These are phyloP conservation scores for Thymelicus sylvestris DNA, from an alignment of 2,888 invertebrate genomes.

Conservation along the genomic window DNA sequence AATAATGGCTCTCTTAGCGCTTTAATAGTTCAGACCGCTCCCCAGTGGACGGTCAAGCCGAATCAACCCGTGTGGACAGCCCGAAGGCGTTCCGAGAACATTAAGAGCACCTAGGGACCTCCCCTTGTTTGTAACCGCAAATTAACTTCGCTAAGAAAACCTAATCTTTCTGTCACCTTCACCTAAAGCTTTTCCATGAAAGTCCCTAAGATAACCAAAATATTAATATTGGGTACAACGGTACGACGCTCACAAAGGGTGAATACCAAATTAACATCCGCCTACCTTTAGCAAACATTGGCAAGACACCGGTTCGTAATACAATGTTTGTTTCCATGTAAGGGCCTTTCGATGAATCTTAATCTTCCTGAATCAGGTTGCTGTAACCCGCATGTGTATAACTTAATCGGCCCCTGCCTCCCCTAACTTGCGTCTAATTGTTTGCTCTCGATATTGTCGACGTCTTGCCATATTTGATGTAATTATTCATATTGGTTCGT, in stretches of 20 bases:
- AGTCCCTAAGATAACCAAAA: slow-evolving; percentile 54
- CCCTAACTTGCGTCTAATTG: slow-evolving; percentile 81
- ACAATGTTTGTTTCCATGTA: slow-evolving; percentile 82
- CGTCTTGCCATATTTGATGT: slow-evolving; percentile 63
- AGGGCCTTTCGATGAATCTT: slow-evolving; percentile 82
- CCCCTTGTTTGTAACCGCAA: slow-evolving; percentile 80
- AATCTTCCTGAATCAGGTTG: slow-evolving; percentile 81
- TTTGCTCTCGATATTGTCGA: slow-evolving; percentile 83
- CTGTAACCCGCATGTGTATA: slow-evolving; percentile 83
- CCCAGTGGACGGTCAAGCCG: slow-evolving; percentile 73
- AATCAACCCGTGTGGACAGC: slow-evolving; percentile 74
- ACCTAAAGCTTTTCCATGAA: slow-evolving; percentile 38
- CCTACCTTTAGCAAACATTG: slow-evolving; percentile 79
- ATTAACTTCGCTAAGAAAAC: slow-evolving; percentile 64
- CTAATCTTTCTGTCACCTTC: slow-evolving; percentile 45
- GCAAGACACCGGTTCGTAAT: slow-evolving; percentile 77
- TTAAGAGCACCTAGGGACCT: slow-evolving; percentile 65
- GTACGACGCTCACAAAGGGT: slow-evolving; percentile 61
- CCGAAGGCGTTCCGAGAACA: slow-evolving; percentile 73
- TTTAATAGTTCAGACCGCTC: slow-evolving; percentile 75
- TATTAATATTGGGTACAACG: slow-evolving; percentile 76
- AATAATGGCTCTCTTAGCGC: slow-evolving; percentile 83
- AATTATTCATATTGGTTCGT: slow-evolving; percentile 49
- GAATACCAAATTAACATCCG: slow-evolving; percentile 83
- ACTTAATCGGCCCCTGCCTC: slow-evolving; percentile 76